These are phyloP conservation scores for Chaenogobius annularis DNA, from an alignment of 2,113 vertebrate species.

Conservation along the genomic window DNA sequence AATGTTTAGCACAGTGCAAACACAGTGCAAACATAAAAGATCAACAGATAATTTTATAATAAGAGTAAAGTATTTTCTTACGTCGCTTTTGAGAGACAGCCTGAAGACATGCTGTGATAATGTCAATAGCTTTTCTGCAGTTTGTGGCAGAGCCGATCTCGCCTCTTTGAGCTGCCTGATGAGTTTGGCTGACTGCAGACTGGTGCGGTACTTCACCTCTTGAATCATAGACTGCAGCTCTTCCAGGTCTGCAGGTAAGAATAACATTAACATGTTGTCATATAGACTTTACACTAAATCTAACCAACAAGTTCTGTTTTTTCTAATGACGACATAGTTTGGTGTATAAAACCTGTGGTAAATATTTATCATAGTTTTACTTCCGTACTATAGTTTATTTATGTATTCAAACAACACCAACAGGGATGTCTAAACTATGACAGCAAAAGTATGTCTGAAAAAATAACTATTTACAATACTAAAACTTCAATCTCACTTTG, in stretches of 20 bases:
- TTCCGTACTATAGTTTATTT: no score
- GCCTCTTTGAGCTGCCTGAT: slow-evolving; percentile 90
- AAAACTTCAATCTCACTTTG: no score
- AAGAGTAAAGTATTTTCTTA: slow-evolving; percentile 70
- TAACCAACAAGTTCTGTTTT: no score
- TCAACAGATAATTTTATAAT: background rate
- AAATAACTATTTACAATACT: no score
- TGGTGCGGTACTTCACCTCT: slow-evolving; percentile 86
- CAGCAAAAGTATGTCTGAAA: no score
- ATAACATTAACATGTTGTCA: background rate
- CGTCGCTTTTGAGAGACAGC: slow-evolving; percentile 93
- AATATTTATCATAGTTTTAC: no score
- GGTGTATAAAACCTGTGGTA: no score
- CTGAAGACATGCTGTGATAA: slow-evolving; percentile 93
- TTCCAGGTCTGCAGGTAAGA: slow-evolving; percentile 69
- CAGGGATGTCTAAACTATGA: no score
- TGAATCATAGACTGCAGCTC: slow-evolving; percentile 84
- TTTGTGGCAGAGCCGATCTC: slow-evolving; percentile 85
- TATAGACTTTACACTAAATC: no score
- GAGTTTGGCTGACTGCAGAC: slow-evolving; percentile 88
- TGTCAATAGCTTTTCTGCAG: slow-evolving; percentile 91
- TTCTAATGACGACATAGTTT: no score
- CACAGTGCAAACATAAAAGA: background rate
- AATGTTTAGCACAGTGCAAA: background rate
- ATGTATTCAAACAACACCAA: no score